phyloP scores from a whole-genome alignment of 2,888 invertebrate genomes.

The Endotricha flammealis region DNA sequence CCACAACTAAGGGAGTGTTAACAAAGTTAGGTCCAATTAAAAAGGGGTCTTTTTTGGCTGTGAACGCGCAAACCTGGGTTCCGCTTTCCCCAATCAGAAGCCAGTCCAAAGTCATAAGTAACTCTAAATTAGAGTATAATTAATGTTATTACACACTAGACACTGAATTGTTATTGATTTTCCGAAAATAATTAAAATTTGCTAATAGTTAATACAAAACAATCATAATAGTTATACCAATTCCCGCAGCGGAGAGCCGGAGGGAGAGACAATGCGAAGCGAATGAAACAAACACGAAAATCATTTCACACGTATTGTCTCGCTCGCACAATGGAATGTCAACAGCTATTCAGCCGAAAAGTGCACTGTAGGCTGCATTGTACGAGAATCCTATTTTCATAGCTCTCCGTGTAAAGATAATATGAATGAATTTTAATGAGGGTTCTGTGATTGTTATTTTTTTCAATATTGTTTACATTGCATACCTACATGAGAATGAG shows the following conservation, averaged over 20 bases:
- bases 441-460: conserved; percentile 5
- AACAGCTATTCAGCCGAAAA: conserved; percentile 22
- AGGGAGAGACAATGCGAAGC: conserved; percentile 8
- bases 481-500: too few species aligned
- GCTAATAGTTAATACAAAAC: background rate
- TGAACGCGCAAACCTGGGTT: too few species aligned
- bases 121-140: too few species aligned
- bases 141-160: too few species aligned
- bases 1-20: too few species aligned
- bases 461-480: too few species aligned
- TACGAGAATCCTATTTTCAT: conserved; percentile 12
- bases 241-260: background rate
- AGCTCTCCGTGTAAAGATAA: conserved; percentile 1
- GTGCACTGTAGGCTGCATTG: conserved; percentile 12
- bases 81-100: too few species aligned
- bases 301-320: conserved; percentile 16
- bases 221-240: background rate
- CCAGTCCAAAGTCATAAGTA: too few species aligned
- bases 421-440: background rate
- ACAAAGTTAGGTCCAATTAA: too few species aligned
- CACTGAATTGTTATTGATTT: too few species aligned
- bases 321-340: conserved; percentile 19
- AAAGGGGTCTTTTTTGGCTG: too few species aligned
- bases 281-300: conserved; percentile 12
- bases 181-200: background rate